Base-by-base conservation (phyloP, 2,888 invertebrate species). In the Sarcophaga subvicina region DNA sequence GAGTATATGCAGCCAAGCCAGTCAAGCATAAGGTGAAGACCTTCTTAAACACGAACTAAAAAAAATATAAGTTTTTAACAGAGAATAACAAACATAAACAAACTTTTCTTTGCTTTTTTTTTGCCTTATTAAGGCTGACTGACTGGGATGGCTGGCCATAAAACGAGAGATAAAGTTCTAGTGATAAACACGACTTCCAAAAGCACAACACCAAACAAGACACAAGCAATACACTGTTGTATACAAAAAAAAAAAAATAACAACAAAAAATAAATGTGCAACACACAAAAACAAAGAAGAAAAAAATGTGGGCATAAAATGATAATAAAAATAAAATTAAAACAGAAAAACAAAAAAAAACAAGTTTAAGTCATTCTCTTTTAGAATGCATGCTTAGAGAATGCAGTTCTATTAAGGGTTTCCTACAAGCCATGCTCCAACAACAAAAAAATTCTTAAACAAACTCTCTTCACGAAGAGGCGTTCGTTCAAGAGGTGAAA, bases 21-120 rank as follows among this genome's bases (percentile, higher is more conserved):
- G 75, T 78, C 75, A 87, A 70, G 37, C 81, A 71, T 84, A 47
- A 82, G 87, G 84, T 84, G 84, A 84, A 87, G 84, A 87, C 80
- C 81, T 87, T 87, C 79, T 84, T 79, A 81, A 84, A 8, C 78
- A 85, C 64, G 80, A 76, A 82, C 69, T 49, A 70, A 67, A 54
- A 17, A 14, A 66, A 37, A 10, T 0, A 27, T 3, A 37, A 37
- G 37, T 37, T 37, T 37, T 37, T 37, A 37, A 37, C 37, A 6
- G 6, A 37, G 37, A 37, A 37, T 37, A 37, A 37, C 37, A 54
- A 60, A 72, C 66, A 72, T 25, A 75, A 72, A 60, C 83, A 79
- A 78, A 70, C 73, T 81, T 37, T 37, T 37, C 10, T 37, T 37
- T 37, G 0, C 1, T 8, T 8, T 2, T 37, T 37, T 37, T 37